Base-by-base conservation (phyloP, 2,888 invertebrate species). In the Drosophila algonquin region DNA sequence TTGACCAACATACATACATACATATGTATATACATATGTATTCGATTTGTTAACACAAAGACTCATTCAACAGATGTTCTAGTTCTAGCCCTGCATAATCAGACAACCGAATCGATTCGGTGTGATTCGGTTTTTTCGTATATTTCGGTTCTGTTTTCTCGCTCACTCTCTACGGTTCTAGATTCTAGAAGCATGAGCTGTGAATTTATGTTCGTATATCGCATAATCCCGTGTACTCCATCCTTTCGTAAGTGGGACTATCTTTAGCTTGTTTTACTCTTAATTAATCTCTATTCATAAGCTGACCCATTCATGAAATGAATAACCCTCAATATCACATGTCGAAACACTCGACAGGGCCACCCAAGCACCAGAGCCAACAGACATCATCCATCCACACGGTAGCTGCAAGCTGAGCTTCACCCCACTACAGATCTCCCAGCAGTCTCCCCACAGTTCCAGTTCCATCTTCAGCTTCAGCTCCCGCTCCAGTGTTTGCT, bases 341-440 rank as follows among this genome's bases (percentile, higher is more conserved):
- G 40, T 45, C 50, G 45, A 18, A 50, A 3, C 24, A 55, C 51
- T 47, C 65, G 72, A 72, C 64, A 55, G 72, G 72, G 72, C 72
- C 72, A 72, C 72, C 72, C 72, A 71, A n/a, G 63, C 56, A 18
- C 30, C 14, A 14, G 4, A 21, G 16, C 8, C 54, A 21, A 48
- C 21, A 51, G 52, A 51, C 18, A 51, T 10, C 51, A 18, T 45
- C 50, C 52, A 40, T 45, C 50, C 52, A 40, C 51, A 72, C 71
- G 72, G 72, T 72, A 72, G 72, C 72, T 52, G 45, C 27, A 48
- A 45, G 51, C 47, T 32, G 61, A 61, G 40, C 40, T 32, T 21
- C 32, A 63, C 32, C 8, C 30, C 12, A 44, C 24, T 2, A 10
- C 30, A 30, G 30, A 30, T 30, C 30, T 21, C 8, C 55, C 18